A percentile compares a stretch with the other conserved stretches of the same genome.
Conservation (phyloP, 2,888 invertebrate species). For the Andricus curvator region DNA sequence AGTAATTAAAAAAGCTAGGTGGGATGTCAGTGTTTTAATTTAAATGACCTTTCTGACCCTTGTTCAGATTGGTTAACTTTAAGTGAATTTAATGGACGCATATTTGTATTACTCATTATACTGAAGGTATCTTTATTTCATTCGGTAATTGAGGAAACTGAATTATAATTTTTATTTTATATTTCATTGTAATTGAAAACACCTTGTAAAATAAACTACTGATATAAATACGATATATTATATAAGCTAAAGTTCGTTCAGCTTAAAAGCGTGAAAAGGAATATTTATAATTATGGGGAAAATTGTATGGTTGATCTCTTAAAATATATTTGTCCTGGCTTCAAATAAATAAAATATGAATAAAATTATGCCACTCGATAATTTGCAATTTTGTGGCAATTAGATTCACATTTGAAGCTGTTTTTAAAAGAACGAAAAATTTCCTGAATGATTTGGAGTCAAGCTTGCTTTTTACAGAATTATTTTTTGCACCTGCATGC, state of each 20-base stretch:
- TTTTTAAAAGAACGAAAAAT: not conserved
- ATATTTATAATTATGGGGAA: not conserved
- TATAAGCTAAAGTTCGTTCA: not conserved
- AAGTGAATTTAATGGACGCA: not conserved
- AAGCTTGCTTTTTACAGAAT: not conserved
- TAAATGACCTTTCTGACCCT: not conserved
- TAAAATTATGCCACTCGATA: not conserved
- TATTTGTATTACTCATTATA: not conserved
- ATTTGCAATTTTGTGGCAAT: not conserved
- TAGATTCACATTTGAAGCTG: not conserved
- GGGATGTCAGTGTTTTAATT: not conserved
- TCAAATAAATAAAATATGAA: not conserved
- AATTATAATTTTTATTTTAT: not conserved
- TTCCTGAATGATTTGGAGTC: not conserved
- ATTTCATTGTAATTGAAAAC: not conserved
- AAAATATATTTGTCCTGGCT: not conserved
- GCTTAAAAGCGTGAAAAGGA: not conserved
- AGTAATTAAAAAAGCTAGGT: not conserved
- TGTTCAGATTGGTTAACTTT: not conserved
- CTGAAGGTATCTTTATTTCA: not conserved
- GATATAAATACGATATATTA: too few species aligned
- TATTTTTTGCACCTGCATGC: conserved; percentile 3
- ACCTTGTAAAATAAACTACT: not conserved
- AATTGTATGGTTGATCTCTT: not conserved
- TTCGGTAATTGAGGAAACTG: not conserved